These are phyloP conservation scores for Microtus montanus DNA, from an alignment of 2,113 vertebrate genomes.

Conservation along the genomic window DNA sequence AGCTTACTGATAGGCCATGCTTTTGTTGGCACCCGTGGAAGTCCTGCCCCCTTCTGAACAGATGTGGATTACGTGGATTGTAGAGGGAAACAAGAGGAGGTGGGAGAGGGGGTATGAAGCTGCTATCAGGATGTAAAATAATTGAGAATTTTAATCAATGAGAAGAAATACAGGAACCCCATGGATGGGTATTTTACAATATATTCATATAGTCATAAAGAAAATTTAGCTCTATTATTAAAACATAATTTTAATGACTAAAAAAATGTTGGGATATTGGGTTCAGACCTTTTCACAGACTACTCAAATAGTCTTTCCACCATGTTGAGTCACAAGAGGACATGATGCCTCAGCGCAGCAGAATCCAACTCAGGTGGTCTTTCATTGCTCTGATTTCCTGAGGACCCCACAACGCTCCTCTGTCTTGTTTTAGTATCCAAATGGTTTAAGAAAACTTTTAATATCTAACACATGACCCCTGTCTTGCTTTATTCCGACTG, in stretches of 20 bases:
- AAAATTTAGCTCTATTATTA: constrained; percentile 18
- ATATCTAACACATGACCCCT: too few relatives aligned
- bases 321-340: neutral
- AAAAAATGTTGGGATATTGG: neutral
- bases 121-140: neutral
- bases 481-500: neutral
- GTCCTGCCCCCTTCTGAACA: neutral
- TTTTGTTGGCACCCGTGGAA: neutral
- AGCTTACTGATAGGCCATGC: neutral
- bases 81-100: neutral
- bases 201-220: neutral
- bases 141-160: neutral
- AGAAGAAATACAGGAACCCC: neutral
- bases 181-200: neutral
- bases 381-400: constrained; percentile 3
- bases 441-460: too few relatives aligned
- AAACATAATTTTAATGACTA: neutral
- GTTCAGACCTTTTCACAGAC: neutral
- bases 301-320: neutral
- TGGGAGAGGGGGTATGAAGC: neutral
- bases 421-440: neutral
- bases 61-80: neutral
- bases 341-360: neutral
- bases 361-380: neutral
- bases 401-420: neutral